These are phyloP conservation scores for Megaceryle maxima DNA, from an alignment of 2,113 vertebrate species.

Conservation along the genomic window DNA sequence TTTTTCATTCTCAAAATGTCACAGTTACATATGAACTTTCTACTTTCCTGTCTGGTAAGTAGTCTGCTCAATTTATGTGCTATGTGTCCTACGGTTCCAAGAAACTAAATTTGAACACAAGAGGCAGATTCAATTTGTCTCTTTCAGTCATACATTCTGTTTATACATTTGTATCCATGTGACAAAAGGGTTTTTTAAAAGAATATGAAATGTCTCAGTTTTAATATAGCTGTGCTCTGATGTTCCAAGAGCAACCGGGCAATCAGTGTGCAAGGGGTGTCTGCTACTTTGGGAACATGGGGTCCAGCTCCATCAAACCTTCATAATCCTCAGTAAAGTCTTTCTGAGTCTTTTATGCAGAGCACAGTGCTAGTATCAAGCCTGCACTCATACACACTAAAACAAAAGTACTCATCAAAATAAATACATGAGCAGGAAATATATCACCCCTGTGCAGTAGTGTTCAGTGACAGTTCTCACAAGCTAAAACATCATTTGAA, in stretches of 20 bases:
- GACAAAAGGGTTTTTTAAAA: background rate
- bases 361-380: background rate
- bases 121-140: background rate
- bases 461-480: background rate
- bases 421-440: background rate
- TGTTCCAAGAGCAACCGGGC: background rate
- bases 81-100: background rate
- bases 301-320: background rate
- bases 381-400: background rate
- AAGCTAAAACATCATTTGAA: background rate
- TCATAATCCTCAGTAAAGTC: background rate
- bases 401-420: background rate
- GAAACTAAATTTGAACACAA: background rate
- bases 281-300: background rate
- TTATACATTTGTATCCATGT: background rate
- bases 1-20: constrained; percentile 43
- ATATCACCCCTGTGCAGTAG: background rate
- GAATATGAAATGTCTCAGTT: background rate
- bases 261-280: background rate
- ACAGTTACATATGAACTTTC: constrained; percentile 1
- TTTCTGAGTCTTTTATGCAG: background rate
- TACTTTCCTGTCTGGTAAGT: background rate
- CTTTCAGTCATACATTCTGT: background rate
- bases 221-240: background rate
- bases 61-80: background rate